Conservation (phyloP, 1,140 invertebrate species). For the Parapsyche elsis region DNA sequence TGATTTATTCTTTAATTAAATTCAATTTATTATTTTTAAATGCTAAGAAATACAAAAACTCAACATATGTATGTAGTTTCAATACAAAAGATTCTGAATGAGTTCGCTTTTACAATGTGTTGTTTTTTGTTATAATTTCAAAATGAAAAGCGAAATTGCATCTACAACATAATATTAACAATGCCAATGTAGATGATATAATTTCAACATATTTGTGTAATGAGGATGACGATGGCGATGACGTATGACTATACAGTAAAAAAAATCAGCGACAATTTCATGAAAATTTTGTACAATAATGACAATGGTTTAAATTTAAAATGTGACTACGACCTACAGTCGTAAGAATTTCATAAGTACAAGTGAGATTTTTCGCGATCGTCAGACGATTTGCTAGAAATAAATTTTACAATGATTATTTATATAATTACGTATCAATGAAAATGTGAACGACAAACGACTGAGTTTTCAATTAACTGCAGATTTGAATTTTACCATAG, state of each 20-base stretch:
- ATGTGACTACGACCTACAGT: no score
- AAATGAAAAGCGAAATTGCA: neutral
- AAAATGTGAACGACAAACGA: no score
- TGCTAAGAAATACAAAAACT: conserved; percentile 33
- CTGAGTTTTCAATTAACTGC: no score
- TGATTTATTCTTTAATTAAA: conserved; percentile 27
- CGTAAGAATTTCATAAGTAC: neutral
- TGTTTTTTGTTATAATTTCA: neutral
- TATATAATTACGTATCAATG: no score
- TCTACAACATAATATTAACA: neutral
- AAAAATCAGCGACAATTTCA: neutral
- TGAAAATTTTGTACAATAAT: neutral
- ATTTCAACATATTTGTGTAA: neutral
- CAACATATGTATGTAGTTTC: neutral
- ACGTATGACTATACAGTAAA: neutral
- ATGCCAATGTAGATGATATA: neutral
- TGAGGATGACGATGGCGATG: neutral
- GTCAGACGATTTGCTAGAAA: no score
- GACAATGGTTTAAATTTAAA: no score
- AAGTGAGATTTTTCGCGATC: neutral
- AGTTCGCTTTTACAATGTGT: neutral
- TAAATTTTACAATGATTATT: no score
- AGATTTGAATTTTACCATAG: no score
- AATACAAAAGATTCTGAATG: neutral
- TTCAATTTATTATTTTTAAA: conserved; percentile 16